Evolutionary conservation across 2,113 vertebrate genomes (phyloP).

Genomic region (Malurus elegans): DNA sequence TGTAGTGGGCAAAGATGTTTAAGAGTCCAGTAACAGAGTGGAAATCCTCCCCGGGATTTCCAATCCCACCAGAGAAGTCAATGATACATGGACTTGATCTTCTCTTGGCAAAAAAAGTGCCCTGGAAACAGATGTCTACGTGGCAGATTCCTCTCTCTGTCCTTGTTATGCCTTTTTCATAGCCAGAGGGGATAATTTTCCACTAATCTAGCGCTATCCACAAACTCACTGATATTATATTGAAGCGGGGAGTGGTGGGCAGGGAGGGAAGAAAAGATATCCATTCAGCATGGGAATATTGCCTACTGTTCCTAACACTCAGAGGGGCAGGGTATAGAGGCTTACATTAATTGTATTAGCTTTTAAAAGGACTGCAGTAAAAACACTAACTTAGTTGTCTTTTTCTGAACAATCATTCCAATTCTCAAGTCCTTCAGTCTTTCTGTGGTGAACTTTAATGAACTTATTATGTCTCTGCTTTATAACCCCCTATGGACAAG

Average conservation of each 20-base stretch:
- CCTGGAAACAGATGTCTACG: background rate
- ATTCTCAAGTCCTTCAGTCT: constrained; percentile 2
- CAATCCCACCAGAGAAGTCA: background rate
- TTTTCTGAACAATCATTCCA: constrained; percentile 33
- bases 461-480: constrained; percentile 34
- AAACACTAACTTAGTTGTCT: constrained; percentile 23
- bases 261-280: background rate
- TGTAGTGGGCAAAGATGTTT: background rate
- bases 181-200: background rate
- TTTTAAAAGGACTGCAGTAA: constrained; percentile 21
- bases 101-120: background rate
- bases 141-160: background rate
- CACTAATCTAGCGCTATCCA: background rate
- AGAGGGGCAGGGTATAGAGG: background rate
- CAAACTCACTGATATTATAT: background rate
- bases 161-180: background rate
- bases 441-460: constrained; percentile 40
- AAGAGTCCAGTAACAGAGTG: background rate
- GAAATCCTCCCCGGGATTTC: background rate
- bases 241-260: accelerated
- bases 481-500: constrained; percentile 39
- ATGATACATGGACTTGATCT: background rate
- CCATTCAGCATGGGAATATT: background rate
- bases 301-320: background rate
- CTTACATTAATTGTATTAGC: background rate